phyloP scores from a whole-genome alignment of 2,113 vertebrate species.

The Eretmochelys imbricata region DNA sequence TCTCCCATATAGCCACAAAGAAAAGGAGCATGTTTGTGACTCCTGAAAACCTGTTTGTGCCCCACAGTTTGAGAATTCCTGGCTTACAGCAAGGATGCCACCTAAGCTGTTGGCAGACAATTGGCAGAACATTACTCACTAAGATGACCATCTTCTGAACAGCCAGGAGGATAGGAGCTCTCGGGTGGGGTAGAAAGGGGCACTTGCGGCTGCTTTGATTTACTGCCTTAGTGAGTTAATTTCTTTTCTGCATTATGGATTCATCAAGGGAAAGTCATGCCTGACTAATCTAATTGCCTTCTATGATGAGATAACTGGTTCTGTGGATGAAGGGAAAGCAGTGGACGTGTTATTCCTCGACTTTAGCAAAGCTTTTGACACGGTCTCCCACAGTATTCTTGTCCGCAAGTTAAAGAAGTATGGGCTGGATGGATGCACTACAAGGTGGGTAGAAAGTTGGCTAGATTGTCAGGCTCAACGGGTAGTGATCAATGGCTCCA shows the following conservation, averaged over 20 bases:
- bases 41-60: neutral
- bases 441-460: no score
- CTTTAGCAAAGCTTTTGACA: no score
- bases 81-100: neutral
- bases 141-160: fast-evolving
- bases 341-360: no score
- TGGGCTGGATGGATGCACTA: no score
- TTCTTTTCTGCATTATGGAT: neutral
- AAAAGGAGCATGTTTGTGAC: neutral
- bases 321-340: no score
- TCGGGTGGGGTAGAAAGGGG: neutral
- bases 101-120: neutral
- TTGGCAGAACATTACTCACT: neutral
- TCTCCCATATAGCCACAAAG: neutral
- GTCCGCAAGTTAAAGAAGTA: no score
- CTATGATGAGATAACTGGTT: no score
- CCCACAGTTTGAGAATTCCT: neutral
- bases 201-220: neutral
- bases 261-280: no score
- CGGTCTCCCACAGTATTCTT: no score
- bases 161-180: fast-evolving
- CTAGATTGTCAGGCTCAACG: no score
- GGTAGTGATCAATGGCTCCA: no score
- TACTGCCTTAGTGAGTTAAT: neutral
- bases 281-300: no score